phyloP scores from a whole-genome alignment of 1,140 invertebrate genomes.

The Zaprionus capensis region DNA sequence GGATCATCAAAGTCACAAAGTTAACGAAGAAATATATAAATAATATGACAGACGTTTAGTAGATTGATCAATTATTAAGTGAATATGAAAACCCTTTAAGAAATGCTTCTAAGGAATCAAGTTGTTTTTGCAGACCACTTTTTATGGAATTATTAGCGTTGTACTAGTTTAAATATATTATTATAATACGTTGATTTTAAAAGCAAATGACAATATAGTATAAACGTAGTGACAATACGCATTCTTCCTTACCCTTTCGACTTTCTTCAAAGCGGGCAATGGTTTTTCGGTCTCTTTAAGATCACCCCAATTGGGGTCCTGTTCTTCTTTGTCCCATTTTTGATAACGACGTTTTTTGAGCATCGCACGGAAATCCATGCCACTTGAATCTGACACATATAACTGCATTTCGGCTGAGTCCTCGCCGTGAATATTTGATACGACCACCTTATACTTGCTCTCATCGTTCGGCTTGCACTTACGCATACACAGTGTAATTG shows the following conservation, averaged over 20 bases:
- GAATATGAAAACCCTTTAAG: background rate
- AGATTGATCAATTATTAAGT: background rate
- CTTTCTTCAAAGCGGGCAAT: slow-evolving; percentile 93
- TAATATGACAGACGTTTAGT: background rate
- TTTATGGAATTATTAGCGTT: slow-evolving; percentile 6
- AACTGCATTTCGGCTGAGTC: slow-evolving; percentile 97
- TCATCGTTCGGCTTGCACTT: slow-evolving; percentile 99
- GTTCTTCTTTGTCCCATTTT: slow-evolving; percentile 95
- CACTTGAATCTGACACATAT: slow-evolving; percentile 97
- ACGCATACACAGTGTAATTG: slow-evolving; percentile 96
- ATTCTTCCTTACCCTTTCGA: slow-evolving; percentile 91
- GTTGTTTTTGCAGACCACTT: background rate
- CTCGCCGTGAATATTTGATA: slow-evolving; percentile 96
- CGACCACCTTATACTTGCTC: slow-evolving; percentile 96
- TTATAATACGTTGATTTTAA: background rate
- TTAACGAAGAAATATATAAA: background rate
- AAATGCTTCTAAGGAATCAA: background rate
- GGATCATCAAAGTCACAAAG: background rate
- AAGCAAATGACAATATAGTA: slow-evolving; percentile 8
- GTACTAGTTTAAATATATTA: slow-evolving; percentile 14
- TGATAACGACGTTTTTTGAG: slow-evolving; percentile 98
- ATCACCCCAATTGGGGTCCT: slow-evolving; percentile 95
- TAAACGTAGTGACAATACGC: slow-evolving; percentile 12
- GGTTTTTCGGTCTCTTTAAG: slow-evolving; percentile 96
- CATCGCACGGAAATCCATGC: slow-evolving; percentile 99